These are phyloP conservation scores for Artibeus lituratus DNA, from an alignment of 2,797 vertebrate species.

Conservation along the genomic window DNA sequence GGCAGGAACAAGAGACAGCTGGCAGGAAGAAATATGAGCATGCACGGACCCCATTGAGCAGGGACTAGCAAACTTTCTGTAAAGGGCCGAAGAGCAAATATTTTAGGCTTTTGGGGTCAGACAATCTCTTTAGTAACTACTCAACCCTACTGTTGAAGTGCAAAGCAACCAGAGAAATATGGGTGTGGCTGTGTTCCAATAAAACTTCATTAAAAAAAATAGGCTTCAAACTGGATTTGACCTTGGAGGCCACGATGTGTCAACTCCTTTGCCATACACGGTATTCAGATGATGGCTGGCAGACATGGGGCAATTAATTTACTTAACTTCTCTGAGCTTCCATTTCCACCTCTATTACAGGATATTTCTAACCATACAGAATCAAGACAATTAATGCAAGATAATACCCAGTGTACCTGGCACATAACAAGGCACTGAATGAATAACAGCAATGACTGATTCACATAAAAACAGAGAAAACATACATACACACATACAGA, in stretches of 20 bases:
- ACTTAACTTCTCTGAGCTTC: not conserved
- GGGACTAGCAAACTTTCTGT: not conserved
- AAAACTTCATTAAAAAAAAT: not conserved
- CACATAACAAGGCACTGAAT: not conserved
- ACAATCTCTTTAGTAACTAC: not conserved
- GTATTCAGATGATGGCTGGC: not conserved
- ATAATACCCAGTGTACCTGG: not conserved
- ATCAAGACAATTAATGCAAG: not conserved
- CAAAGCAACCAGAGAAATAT: not conserved
- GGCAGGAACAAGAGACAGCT: not conserved
- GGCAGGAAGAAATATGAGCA: not conserved
- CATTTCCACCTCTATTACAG: not conserved
- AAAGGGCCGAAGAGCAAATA: not conserved
- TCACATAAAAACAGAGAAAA: not conserved
- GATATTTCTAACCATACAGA: not conserved
- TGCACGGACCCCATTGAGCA: not conserved
- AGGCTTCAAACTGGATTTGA: conserved; percentile 1
- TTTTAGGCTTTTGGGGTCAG: not conserved
- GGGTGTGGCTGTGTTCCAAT: not conserved
- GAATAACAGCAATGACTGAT: not conserved
- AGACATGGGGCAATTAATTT: not conserved
- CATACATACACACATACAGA: not conserved
- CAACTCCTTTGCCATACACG: not conserved
- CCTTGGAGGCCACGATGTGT: not conserved
- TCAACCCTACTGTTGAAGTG: not conserved